Conservation (phyloP, 1,140 invertebrate species). For the Cherax quadricarinatus region DNA sequence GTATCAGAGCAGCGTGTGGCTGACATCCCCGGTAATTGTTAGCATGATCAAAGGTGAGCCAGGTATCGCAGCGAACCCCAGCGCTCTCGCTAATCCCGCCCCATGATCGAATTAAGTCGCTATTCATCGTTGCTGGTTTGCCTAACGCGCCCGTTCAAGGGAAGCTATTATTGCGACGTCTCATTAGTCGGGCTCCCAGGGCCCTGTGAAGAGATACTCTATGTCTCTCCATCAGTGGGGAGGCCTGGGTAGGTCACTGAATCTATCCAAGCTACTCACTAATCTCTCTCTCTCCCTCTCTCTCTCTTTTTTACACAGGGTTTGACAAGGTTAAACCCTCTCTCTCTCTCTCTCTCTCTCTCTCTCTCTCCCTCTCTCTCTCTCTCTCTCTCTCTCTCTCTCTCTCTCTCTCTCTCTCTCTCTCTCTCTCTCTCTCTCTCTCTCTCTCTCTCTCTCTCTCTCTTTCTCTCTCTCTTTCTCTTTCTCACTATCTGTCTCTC, state of each 20-base stretch:
- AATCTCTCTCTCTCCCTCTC: not conserved
- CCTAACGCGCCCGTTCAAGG: not conserved
- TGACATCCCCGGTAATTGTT: conserved; percentile 39
- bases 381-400: no score
- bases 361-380: no score
- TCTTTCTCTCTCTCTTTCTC: no score
- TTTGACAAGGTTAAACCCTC: no score
- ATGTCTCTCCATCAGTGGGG: not conserved
- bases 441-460: no score
- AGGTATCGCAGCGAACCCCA: not conserved
- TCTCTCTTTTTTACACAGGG: no score
- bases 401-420: no score
- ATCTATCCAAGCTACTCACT: no score
- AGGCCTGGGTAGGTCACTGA: not conserved
- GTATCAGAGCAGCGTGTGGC: conserved; percentile 4
- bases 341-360: no score
- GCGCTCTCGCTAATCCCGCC: not conserved
- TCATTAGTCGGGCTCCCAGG: not conserved
- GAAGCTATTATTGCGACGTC: not conserved
- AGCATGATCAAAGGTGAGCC: conserved; percentile 8
- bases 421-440: no score
- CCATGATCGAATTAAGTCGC: not conserved
- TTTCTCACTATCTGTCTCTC: no score
- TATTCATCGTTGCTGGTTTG: conserved; percentile 15
- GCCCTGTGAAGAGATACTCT: not conserved